Base-by-base conservation (phyloP, 2,113 vertebrate genomes). In the Natator depressus region DNA sequence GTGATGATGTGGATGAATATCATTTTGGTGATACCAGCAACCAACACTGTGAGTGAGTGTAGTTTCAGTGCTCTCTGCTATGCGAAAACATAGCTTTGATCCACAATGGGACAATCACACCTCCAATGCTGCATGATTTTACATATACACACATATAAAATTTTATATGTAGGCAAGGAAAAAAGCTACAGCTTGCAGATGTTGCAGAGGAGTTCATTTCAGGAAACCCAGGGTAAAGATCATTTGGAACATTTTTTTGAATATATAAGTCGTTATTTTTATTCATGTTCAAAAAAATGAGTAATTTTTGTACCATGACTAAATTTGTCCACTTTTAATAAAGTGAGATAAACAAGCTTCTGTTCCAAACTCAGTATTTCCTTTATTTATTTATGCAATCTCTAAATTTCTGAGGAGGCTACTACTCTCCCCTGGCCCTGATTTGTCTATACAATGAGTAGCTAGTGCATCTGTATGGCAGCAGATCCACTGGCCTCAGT, bases 231-330 rank as follows among this genome's bases (percentile, higher is more conserved):
- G 65, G 14, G 4, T n/a, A 38, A 69, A 69, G 35, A 69, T n/a
- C 65, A n/a, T 69, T 69, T 69, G 65, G 65, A 69, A 69, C 65
- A 35, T 69, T 69, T 69, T 38, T 53, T 35, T 42, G 55, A 14
- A 57, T 89, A 25, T 62, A 24, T 79, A 42, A 22, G 0, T 0
- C 4, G 14, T 3, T 80, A 47, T 57, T 50, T 49, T 62, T 51
- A n/a, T 59, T 85, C 57, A 3, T 8, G 6, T 29, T 89, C 19
- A 27, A 47, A 78, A 54, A 72, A 72, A 72, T 72, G 65, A 38
- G 8, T 69, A 65, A 8, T 9, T 65, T 65, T 65, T 69, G 62
- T 35, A 69, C 35, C 35, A 69, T 19, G 35, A n/a, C 4, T 69
- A 69, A 35, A 20, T 69, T 19, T n/a, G 62, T n/a, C 62, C 62